Percentiles rank a stretch among this genome's conserved stretches.
Evolutionary conservation across 2,888 invertebrate genomes (phyloP).

Genomic region (Zygaena filipendulae): DNA sequence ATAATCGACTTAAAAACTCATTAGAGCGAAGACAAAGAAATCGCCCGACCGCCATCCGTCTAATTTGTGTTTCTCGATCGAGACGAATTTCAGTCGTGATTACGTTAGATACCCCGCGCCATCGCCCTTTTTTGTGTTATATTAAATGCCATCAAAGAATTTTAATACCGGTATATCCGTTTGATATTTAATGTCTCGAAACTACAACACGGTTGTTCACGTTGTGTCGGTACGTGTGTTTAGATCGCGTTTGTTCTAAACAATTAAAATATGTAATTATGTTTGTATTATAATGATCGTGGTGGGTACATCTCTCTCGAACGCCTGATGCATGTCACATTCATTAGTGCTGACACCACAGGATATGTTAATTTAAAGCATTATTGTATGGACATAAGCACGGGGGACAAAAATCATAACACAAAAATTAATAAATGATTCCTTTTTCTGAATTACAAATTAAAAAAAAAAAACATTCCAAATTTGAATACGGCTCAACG

Average conservation of each 20-base stretch:
- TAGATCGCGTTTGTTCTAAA: too few relatives aligned
- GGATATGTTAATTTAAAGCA: slow-evolving; percentile 50
- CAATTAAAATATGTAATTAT: too few relatives aligned
- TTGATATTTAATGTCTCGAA: too few relatives aligned
- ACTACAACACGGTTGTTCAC: too few relatives aligned
- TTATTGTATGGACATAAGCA: slow-evolving; percentile 18
- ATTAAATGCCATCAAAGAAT: slow-evolving; percentile 38
- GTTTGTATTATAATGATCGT: too few relatives aligned
- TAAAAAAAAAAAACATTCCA: slow-evolving; percentile 31
- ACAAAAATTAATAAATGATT: slow-evolving; percentile 43
- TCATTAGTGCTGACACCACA: slow-evolving; percentile 55
- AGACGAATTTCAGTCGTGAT: slow-evolving; percentile 57
- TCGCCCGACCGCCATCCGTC: slow-evolving; percentile 58
- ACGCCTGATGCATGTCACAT: slow-evolving; percentile 45
- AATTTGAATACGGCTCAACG: slow-evolving; percentile 47
- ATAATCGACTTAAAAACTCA: slow-evolving; percentile 70
- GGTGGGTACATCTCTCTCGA: too few relatives aligned
- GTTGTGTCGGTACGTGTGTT: too few relatives aligned
- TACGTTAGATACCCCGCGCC: too few relatives aligned
- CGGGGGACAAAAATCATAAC: slow-evolving; percentile 45
- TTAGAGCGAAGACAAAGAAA: slow-evolving; percentile 67
- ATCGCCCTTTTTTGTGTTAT: slow-evolving; percentile 46
- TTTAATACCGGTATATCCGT: slow-evolving; percentile 32
- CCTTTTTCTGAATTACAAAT: slow-evolving; percentile 19
- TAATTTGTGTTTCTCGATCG: slow-evolving; percentile 64